Conservation (phyloP, 2,113 vertebrate species). For the Syngnathus floridae region DNA sequence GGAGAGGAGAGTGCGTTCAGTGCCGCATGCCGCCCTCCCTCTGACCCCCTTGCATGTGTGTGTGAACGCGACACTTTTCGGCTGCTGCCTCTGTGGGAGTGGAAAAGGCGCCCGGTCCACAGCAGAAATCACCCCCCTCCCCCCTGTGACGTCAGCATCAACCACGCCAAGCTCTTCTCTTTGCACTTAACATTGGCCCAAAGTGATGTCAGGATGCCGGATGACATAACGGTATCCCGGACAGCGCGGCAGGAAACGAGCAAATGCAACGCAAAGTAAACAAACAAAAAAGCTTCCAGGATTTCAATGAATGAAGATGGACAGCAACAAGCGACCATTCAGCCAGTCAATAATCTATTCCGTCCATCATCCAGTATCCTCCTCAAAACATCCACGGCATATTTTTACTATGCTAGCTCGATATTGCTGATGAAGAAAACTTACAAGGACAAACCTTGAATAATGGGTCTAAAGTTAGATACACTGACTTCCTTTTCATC, state of each 20-base stretch:
- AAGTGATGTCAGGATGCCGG: constrained; percentile 26
- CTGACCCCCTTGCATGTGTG: constrained; percentile 21
- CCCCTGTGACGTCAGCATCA: constrained; percentile 40
- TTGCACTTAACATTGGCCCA: constrained; percentile 14
- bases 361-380: no score
- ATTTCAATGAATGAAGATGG: no score
- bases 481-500: no score
- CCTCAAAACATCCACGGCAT: no score
- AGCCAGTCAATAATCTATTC: no score
- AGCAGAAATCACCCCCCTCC: constrained; percentile 2
- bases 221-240: not conserved
- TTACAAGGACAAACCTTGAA: no score
- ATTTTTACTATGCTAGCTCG: no score
- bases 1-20: constrained; percentile 19
- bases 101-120: constrained; percentile 26
- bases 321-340: no score
- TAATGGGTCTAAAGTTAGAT: no score
- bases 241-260: not conserved
- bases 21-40: constrained; percentile 3
- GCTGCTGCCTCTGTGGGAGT: constrained; percentile 30
- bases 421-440: no score
- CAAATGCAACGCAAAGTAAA: no score
- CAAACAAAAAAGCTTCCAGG: no score
- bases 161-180: constrained; percentile 15
- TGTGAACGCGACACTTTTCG: constrained; percentile 26